Conservation (phyloP, 2,888 invertebrate species). For the Eretmocerus hayati region DNA sequence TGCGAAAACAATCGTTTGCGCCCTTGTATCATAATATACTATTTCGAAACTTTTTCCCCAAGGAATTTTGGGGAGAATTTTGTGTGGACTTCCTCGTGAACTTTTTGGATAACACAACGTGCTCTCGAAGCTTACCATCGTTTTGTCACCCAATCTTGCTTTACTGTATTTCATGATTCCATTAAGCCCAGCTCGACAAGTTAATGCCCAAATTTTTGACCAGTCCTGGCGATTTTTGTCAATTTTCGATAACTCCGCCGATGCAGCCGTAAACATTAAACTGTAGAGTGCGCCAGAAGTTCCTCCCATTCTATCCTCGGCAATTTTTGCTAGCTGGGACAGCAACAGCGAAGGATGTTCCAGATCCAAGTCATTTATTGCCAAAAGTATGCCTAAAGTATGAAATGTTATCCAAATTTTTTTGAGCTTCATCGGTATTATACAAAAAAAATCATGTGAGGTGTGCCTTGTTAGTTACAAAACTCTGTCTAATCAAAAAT, state of each 20-base stretch:
- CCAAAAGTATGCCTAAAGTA: conserved; percentile 34
- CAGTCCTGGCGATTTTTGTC: conserved; percentile 23
- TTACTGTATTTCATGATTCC: conserved; percentile 64
- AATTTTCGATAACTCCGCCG: conserved; percentile 41
- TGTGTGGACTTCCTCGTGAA: too few species aligned
- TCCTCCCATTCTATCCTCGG: conserved; percentile 69
- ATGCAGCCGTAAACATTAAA: conserved; percentile 63
- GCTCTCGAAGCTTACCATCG: conserved; percentile 69
- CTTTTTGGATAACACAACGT: too few species aligned
- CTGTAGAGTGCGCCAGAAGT: conserved; percentile 75
- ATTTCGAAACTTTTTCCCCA: too few species aligned
- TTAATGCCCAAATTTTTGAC: conserved; percentile 49
- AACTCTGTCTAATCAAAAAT: too few species aligned
- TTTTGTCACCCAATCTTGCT: conserved; percentile 67
- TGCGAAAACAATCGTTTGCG: too few species aligned
- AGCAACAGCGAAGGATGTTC: conserved; percentile 48
- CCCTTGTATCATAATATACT: too few species aligned
- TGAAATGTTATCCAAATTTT: neutral
- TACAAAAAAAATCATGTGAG: neutral
- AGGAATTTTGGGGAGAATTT: too few species aligned
- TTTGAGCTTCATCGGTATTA: neutral
- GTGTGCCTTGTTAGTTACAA: too few species aligned
- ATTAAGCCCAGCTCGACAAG: conserved; percentile 53
- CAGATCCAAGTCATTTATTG: conserved; percentile 26
- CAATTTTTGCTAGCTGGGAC: conserved; percentile 53